phyloP scores from a whole-genome alignment of 2,888 invertebrate genomes.

The Geophilus truncorum region DNA sequence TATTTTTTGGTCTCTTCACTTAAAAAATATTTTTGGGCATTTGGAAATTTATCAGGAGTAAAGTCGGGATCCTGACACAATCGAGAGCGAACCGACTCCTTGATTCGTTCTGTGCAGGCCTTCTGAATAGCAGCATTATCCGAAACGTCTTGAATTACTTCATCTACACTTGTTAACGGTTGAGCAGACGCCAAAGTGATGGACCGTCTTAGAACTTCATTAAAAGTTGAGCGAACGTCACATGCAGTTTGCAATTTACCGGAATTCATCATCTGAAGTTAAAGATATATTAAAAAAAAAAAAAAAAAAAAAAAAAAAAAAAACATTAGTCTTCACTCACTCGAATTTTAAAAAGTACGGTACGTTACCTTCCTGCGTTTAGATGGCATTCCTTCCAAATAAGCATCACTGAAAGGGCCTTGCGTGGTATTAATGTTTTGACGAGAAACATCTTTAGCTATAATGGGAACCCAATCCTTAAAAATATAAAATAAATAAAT shows the following conservation, averaged over 20 bases:
- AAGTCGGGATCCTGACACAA: conserved; percentile 52
- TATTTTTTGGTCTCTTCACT: background rate
- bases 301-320: conserved; percentile 4
- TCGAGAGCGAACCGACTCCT: conserved; percentile 51
- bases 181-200: conserved; percentile 55
- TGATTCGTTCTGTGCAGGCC: conserved; percentile 55
- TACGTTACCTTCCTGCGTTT: conserved; percentile 79
- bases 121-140: conserved; percentile 53
- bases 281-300: background rate
- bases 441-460: conserved; percentile 69
- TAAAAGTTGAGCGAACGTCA: conserved; percentile 43
- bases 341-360: no score
- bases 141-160: conserved; percentile 53
- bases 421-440: conserved; percentile 61
- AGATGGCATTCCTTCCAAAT: conserved; percentile 81
- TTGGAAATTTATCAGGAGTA: conserved; percentile 46
- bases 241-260: conserved; percentile 42
- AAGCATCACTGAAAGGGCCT: conserved; percentile 77
- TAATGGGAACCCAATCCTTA: conserved; percentile 81
- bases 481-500: background rate
- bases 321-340: background rate
- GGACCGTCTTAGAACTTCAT: conserved; percentile 51
- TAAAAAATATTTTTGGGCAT: conserved; percentile 45
- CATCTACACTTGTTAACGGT: conserved; percentile 50
- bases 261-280: conserved; percentile 45